Base-by-base conservation (phyloP, 2,797 vertebrate genomes). In the Enteromius fasciolatus region DNA sequence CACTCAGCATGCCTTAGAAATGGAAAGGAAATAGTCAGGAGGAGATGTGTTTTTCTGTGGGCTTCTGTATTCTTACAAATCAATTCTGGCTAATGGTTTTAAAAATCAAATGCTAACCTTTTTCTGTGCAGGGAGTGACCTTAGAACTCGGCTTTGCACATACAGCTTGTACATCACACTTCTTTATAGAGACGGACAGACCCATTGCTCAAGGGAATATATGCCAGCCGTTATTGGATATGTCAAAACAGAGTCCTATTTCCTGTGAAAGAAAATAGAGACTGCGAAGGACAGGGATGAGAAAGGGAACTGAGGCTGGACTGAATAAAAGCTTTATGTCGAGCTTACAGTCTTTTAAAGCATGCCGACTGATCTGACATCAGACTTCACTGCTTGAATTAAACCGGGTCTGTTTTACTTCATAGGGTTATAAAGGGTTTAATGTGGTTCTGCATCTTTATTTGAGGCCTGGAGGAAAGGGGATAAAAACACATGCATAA, bases 71-170 rank as follows among this genome's bases (percentile, higher is more conserved):
- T 88, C 84, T 87, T 84, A 88, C 83, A 87, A 91, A 89, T 90
- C 87, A 89, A 87, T 91, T 88, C 80, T 86, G 80, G 74, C 79
- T 88, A 88, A 87, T 89, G 87, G 86, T 82, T 87, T 87, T 87
- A 86, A 84, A 86, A 89, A 86, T 86, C 76, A 80, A 87, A 87
- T 76, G 69, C 85, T 87, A 89, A 89, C 87, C 89, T 92, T 89
- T 86, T 82, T 87, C 81, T 86, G 85, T 82, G 83, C 83, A 78
- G 75, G 83, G 78, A 84, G 85, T 88, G 90, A 87, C 88, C 88
- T 86, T 87, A 87, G 74, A 69, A 81, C 79, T 82, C 74, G 66
- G 81, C 85, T 88, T 89, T 85, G 84, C 86, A 83, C 84, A 81
- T 54, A 85, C 77, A 86, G 86, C 86, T 87, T 84, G 89, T 90